Evolutionary conservation across 1,140 invertebrate genomes (phyloP), one percentile per base, ranked within the genome.

Genomic region (Coptotermes formosanus): DNA sequence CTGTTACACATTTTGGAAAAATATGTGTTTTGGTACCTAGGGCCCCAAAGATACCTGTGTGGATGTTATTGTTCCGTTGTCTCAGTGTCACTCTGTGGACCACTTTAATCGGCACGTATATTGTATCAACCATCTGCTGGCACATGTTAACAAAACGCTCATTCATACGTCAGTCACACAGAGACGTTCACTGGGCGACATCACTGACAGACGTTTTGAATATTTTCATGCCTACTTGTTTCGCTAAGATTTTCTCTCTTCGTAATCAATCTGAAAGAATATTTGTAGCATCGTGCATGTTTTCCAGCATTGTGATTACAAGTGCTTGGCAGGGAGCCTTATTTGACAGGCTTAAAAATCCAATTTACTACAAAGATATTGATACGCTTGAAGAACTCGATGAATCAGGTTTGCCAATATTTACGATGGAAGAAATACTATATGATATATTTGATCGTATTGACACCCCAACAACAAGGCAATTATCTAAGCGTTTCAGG

Each of bases 301-400:
- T 84, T 38, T 84, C 43, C 32, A 84, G 83, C 44, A 84, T 84
- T 52, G 83, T 84, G 23, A 38, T 84, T 52, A 84, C 52, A 9
- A 8, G 52, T 52, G 43, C 43, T 2, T 84, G n/a, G 23, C 43
- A 45, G 25, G 83, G 83, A 25, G 52, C 44, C 83, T 45, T 84
- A 32, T 84, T 32, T 38, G 3, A 84, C n/a, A 52, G 8, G 2
- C 83, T 84, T n/a, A 84, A 44, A n/a, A 25, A 45, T 52, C 83
- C 44, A 25, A 16, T 44, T n/a, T 84, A 84, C 23, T 30, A 25
- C 12, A n/a, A 44, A n/a, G 83, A 84, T 52, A 84, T 84, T 19
- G 43, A 48, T 14, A 44, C 83, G 12, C 8, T 84, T 3, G 43
- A 84, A 52, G 83, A 84, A 16, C 83, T 84, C 38, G 83, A 84